Evolutionary conservation across 2,888 invertebrate species (phyloP).

Genomic region (Hipparchia sbordonii): DNA sequence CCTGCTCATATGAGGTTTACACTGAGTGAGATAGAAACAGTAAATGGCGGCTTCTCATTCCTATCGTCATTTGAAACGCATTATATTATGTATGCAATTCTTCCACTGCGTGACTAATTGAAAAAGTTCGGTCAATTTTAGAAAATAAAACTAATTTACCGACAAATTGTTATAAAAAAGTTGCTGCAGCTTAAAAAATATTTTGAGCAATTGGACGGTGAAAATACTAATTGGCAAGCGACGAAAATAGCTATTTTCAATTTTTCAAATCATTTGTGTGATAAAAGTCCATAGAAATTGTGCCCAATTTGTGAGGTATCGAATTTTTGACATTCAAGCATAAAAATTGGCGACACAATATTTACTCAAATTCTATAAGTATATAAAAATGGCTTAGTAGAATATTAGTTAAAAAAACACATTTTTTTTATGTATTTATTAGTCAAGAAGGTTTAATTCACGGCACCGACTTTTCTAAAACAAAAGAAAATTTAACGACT

Average conservation of each 20-base stretch:
- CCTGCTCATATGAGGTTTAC: too few relatives aligned
- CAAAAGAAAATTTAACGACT: slow-evolving; percentile 7
- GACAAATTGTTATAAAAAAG: not conserved
- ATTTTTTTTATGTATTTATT: too few relatives aligned
- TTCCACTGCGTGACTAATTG: too few relatives aligned
- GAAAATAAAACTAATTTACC: not conserved
- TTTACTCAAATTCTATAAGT: not conserved
- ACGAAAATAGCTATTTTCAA: not conserved
- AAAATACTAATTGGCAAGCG: slow-evolving; percentile 5
- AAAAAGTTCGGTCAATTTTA: not conserved
- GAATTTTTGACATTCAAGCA: not conserved
- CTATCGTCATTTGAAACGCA: too few relatives aligned
- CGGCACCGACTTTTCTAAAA: slow-evolving; percentile 5
- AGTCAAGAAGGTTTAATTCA: not conserved
- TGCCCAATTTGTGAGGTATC: not conserved
- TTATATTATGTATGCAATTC: too few relatives aligned
- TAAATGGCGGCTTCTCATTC: too few relatives aligned
- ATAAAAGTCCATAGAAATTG: slow-evolving; percentile 5
- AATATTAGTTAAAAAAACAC: too few relatives aligned
- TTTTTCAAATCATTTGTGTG: not conserved
- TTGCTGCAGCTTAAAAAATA: not conserved
- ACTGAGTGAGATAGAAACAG: too few relatives aligned
- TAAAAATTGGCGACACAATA: not conserved
- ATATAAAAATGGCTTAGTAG: not conserved
- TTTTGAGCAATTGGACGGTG: not conserved